Percentiles rank a stretch among this genome's conserved stretches.
Evolutionary conservation across 2,888 invertebrate species (phyloP).

Genomic region (Drosophila percnosoma): DNA sequence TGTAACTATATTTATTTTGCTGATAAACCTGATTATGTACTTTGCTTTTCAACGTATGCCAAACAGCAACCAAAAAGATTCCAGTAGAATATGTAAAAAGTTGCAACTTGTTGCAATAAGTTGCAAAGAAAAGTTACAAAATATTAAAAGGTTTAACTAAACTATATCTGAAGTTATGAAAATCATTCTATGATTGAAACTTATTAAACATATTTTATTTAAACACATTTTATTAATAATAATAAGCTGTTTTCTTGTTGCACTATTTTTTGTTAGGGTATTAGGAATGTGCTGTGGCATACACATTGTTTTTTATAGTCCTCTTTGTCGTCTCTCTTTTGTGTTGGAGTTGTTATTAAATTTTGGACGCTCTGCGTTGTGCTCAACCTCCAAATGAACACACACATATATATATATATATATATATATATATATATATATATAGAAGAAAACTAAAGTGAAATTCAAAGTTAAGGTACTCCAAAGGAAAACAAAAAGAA

Average conservation of each 20-base stretch:
- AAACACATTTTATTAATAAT: neutral
- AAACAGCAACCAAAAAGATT: neutral
- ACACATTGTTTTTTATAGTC: conserved; percentile 28
- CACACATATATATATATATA: conserved; percentile 22
- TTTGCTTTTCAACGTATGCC: neutral
- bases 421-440: neutral
- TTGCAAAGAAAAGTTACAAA: neutral
- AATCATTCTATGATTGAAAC: too few species aligned
- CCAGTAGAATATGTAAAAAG: neutral
- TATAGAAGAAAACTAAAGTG: conserved; percentile 26
- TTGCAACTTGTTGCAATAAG: neutral
- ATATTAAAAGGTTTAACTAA: too few species aligned
- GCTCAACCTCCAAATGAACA: neutral
- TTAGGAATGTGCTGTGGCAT: neutral
- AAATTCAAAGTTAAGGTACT: conserved; percentile 42
- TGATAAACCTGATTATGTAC: neutral
- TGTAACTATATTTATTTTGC: neutral
- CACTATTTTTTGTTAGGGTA: conserved; percentile 20
- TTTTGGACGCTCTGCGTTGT: conserved; percentile 54
- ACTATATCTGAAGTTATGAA: too few species aligned
- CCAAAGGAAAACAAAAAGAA: conserved; percentile 5
- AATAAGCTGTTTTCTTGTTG: too few species aligned
- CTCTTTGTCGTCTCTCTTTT: conserved; percentile 54
- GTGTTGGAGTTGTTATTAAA: conserved; percentile 67
- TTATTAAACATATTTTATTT: too few species aligned